Conservation (phyloP, 2,888 invertebrate genomes). For the Thereva nobilitata region DNA sequence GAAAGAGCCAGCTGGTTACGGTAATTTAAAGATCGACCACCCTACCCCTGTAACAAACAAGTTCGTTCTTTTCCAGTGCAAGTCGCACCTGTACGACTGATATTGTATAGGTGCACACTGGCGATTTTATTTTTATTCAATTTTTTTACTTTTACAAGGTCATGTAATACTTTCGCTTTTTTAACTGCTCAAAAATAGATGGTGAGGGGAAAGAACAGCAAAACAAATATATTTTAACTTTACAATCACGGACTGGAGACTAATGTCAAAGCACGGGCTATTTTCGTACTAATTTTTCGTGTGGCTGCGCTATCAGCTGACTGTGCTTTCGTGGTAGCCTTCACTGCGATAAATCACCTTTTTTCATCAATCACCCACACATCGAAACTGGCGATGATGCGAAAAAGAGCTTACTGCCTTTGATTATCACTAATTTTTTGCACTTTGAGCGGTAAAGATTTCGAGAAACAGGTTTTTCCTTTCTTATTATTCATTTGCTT, state of each 20-base stretch:
- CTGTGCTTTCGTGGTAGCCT: no score
- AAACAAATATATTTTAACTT: background rate
- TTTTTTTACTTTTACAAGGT: conserved; percentile 10
- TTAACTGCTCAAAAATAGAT: background rate
- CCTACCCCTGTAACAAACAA: no score
- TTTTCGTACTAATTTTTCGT: no score
- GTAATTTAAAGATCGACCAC: no score
- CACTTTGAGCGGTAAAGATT: background rate
- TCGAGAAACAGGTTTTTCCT: conserved; percentile 20
- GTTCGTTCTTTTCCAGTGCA: background rate
- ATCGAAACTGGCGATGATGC: conserved; percentile 2
- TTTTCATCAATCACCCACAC: no score
- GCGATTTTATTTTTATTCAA: background rate
- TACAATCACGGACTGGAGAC: no score
- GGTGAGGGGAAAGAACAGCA: conserved; percentile 4
- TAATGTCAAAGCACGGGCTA: no score
- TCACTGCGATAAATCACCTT: no score
- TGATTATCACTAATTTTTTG: background rate
- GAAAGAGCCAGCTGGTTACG: no score
- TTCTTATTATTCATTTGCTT: background rate
- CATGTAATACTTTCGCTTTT: conserved; percentile 32
- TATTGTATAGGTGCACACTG: background rate
- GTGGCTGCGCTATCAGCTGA: no score
- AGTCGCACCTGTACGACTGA: background rate
- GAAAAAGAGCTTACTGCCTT: background rate